These are phyloP conservation scores for Fissipunctia ypsillon DNA, from an alignment of 2,888 invertebrate species.

Conservation along the genomic window DNA sequence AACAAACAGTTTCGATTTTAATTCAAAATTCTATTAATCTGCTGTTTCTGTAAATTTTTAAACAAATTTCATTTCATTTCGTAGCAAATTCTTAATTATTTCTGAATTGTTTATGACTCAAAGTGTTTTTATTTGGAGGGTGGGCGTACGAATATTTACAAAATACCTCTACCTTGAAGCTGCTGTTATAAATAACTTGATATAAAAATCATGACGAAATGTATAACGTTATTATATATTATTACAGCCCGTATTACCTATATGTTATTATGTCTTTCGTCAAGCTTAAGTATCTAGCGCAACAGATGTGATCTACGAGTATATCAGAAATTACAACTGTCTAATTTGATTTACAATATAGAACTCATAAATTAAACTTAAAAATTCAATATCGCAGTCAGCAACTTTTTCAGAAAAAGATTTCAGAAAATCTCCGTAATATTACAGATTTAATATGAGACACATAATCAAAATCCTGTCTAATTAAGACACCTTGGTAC, in stretches of 20 bases:
- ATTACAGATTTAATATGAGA: conserved; percentile 13
- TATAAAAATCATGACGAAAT: neutral
- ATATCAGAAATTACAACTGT: neutral
- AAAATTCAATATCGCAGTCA: neutral
- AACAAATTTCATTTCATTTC: conserved; percentile 4
- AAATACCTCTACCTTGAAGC: neutral
- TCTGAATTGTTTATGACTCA: conserved; percentile 12
- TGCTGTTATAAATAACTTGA: neutral
- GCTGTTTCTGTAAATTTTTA: neutral
- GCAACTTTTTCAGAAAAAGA: neutral
- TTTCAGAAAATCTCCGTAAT: neutral
- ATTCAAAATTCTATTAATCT: neutral
- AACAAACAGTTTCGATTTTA: neutral
- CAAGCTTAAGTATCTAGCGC: neutral
- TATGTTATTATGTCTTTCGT: no score
- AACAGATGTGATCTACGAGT: neutral
- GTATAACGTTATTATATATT: neutral
- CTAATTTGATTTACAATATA: neutral
- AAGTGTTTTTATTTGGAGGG: conserved; percentile 1
- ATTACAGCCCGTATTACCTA: no score
- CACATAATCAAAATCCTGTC: neutral
- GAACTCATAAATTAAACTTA: no score
- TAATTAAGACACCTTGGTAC: conserved; percentile 16
- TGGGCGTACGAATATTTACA: neutral
- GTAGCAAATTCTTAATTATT: neutral